These are phyloP conservation scores for Bicyclus anynana DNA, from an alignment of 1,140 invertebrate species.

Conservation along the genomic window DNA sequence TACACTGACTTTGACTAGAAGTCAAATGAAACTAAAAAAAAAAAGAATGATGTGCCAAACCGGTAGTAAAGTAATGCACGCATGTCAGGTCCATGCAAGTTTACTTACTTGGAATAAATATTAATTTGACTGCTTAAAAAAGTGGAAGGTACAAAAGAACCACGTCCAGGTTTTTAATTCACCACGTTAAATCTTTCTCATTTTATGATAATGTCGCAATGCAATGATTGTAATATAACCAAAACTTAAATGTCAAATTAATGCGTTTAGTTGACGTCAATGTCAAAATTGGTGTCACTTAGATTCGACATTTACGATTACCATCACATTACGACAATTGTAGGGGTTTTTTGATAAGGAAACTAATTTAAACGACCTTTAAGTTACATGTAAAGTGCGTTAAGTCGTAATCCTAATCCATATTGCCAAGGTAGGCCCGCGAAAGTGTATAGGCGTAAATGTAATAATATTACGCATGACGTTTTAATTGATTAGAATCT, in stretches of 20 bases:
- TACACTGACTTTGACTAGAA: no score
- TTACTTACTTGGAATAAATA: no score
- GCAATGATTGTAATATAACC: no score
- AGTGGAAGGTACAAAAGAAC: no score
- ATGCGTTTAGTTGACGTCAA: conserved; percentile 5
- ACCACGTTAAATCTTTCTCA: no score
- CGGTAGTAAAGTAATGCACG: no score
- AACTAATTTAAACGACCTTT: conserved; percentile 6
- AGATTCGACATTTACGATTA: conserved; percentile 11
- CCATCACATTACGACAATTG: conserved; percentile 12
- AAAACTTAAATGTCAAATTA: conserved; percentile 13
- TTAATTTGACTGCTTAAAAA: no score
- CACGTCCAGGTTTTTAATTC: no score
- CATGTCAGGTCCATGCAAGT: no score
- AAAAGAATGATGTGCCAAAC: no score
- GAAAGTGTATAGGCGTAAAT: not conserved
- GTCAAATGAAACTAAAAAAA: no score
- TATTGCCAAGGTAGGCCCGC: not conserved
- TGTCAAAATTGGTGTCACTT: conserved; percentile 17
- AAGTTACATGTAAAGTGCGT: conserved; percentile 5
- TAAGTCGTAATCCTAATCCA: not conserved
- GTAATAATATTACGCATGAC: not conserved
- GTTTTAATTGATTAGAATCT: not conserved
- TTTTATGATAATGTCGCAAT: no score
- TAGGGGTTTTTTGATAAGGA: conserved; percentile 6